A percentile compares a stretch with the other conserved stretches of the same genome.
Evolutionary conservation across 2,113 vertebrate genomes (phyloP).

Genomic region (Gasterosteus aculeatus): DNA sequence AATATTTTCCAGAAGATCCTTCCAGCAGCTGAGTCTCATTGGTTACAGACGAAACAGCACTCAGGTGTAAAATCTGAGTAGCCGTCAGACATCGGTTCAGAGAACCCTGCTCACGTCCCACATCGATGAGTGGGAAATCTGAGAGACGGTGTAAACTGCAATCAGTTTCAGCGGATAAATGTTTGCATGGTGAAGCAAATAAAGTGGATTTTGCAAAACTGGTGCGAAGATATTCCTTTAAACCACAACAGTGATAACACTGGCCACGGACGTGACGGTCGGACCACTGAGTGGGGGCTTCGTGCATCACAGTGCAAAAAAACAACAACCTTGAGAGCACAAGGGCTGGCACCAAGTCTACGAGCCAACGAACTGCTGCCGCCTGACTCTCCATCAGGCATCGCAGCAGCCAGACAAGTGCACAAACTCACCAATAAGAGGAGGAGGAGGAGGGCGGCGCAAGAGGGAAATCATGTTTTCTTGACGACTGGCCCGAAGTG

Average conservation of each 20-base stretch:
- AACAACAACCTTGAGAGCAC: slow-evolving; percentile 12
- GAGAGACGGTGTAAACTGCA: not conserved
- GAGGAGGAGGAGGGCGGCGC: too few relatives aligned
- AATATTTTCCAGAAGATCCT: not conserved
- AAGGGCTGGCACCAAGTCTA: slow-evolving; percentile 18
- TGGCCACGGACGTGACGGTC: not conserved
- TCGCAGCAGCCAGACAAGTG: not conserved
- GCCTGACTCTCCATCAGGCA: slow-evolving; percentile 19
- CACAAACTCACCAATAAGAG: not conserved
- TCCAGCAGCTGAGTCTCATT: not conserved
- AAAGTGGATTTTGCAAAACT: not conserved
- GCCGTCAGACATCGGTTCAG: slow-evolving; percentile 13
- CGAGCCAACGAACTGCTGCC: slow-evolving; percentile 11
- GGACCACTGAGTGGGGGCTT: not conserved
- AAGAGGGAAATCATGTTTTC: not conserved
- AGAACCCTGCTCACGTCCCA: slow-evolving; percentile 19
- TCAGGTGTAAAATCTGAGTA: slow-evolving; percentile 41
- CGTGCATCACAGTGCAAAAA: not conserved
- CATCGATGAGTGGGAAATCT: not conserved
- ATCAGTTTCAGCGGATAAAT: slow-evolving; percentile 11
- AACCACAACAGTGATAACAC: slow-evolving; percentile 8
- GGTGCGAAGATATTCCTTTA: not conserved
- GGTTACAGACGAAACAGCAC: not conserved
- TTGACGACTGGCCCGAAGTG: not conserved
- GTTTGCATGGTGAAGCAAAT: not conserved